These are phyloP conservation scores for Nemotelus nigrinus DNA, from an alignment of 2,888 invertebrate species.

Conservation along the genomic window DNA sequence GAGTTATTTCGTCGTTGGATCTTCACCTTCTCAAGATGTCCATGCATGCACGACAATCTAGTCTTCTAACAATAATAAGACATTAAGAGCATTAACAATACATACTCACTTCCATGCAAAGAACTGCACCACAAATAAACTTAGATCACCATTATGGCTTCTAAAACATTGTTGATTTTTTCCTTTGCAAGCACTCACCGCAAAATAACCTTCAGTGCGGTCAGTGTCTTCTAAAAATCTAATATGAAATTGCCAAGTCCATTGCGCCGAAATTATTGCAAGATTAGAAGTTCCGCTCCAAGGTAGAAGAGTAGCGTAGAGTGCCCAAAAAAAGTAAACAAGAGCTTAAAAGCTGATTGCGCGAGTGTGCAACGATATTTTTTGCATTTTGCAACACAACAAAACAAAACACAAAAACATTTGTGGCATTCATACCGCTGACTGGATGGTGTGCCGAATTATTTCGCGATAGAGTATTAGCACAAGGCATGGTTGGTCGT, in stretches of 20 bases:
- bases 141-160: too few relatives aligned
- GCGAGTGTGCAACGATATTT: slow-evolving; percentile 35
- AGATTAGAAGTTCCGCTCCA: slow-evolving; percentile 44
- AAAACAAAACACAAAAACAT: neutral
- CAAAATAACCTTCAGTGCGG: slow-evolving; percentile 28
- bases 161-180: too few relatives aligned
- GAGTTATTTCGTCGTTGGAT: too few relatives aligned
- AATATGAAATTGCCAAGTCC: slow-evolving; percentile 32
- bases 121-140: too few relatives aligned
- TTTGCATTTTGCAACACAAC: slow-evolving; percentile 27
- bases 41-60: too few relatives aligned
- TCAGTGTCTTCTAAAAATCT: slow-evolving; percentile 40
- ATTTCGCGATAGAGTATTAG: too few relatives aligned
- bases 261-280: slow-evolving; percentile 43
- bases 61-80: too few relatives aligned
- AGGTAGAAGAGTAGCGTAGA: slow-evolving; percentile 17
- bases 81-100: too few relatives aligned
- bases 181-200: too few relatives aligned
- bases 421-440: slow-evolving; percentile 1
- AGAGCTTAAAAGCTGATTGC: slow-evolving; percentile 20
- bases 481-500: too few relatives aligned
- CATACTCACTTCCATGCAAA: too few relatives aligned
- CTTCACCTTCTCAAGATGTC: too few relatives aligned
- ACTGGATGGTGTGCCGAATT: neutral
- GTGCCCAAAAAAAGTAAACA: slow-evolving; percentile 25